Base-by-base conservation (phyloP, 2,113 vertebrate genomes). In the Ptilonorhynchus violaceus region DNA sequence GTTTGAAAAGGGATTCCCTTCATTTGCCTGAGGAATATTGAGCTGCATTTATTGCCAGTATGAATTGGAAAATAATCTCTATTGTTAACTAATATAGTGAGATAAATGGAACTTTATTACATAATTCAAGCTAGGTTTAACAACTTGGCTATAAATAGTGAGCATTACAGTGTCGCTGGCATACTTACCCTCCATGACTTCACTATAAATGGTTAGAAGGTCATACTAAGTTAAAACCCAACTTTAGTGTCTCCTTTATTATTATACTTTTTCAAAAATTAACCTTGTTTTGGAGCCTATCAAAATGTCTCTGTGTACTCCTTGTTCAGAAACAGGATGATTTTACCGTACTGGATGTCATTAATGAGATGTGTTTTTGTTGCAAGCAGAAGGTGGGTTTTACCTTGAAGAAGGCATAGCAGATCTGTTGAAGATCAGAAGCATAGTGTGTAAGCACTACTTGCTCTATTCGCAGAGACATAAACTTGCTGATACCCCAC, bases 41-140 rank as follows among this genome's bases (percentile, higher is more conserved):
- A 93, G 21, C 33, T 80, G 13, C 20, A 6, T 86, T 92, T 93
- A 37, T 37, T 82, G 47, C 85, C 75, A 88, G 64, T 31, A 70
- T 67, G 73, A 90, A 67, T 39, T 25, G 49, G 75, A 96, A 96
- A 96, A 95, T 88, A 55, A 88, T 67, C 59, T 60, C 58, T 21
- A 52, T 93, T 67, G 33, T 86, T 96, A 92, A 94, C 67, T 86
- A 92, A 93, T 73, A 89, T 94, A 94, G 74, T 93, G 72, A 96
- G 72, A 86, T 93, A 94, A 96, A 88, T 88, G 85, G 88, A 96
- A 96, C 68, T 73, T 95, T 88, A 80, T 95, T 95, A 96, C 75
- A 87, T 95, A 93, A 94, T 68, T 90, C 88, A 77, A 88, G 37
- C 52, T 70, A 80, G 27, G 15, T 84, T 93, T 87, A 86, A 93